Base-by-base conservation (phyloP, 2,797 vertebrate genomes). In the Anabas testudineus region DNA sequence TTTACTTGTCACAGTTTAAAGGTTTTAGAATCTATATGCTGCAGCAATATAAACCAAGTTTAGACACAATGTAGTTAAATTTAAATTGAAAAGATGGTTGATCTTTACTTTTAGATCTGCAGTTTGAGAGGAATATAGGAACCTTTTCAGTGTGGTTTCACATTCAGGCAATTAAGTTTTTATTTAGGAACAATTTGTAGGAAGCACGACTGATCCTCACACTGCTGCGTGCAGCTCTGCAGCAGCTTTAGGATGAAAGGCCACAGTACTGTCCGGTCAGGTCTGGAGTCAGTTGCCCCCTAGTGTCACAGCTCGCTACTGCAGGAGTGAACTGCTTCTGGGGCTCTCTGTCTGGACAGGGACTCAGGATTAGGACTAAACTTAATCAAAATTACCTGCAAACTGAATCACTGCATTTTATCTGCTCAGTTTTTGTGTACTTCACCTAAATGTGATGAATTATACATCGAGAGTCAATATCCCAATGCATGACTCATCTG, bases 201-300 rank as follows among this genome's bases (percentile, higher is more conserved):
- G 10, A 24, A 26, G 12, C 3, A 36, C 10, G 10, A 3, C 22
- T 12, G 43, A 21, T 6, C n/a, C 34, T 43, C 13, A 19, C 43
- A 8, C 22, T 24, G 32, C 43, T 21, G 2, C 1, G 2, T 15
- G 14, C 14, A 41, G 46, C n/a, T 8, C 19, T 36, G 36, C 41
- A n/a, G 62, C 55, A 48, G 59, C 68, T 46, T 10, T 48, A 24
- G 22, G 13, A 18, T 22, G 0, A 57, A 32, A 61, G 51, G 53
- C 42, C 56, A 32, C 39, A 10, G 63, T 3, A 0, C 32, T 41
- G 72, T 64, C 53, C 71, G 18, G 65, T 10, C 39, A 48, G 49
- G 63, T 41, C 72, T 73, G 79, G 58, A 71, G 56, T 63, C 74
- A 78, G 71, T 74, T 70, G 82, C 85, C 85, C 70, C 80, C 85